Percentiles rank a stretch among this genome's conserved stretches.
phyloP scores from a whole-genome alignment of 2,113 vertebrate species.

The Smithornis capensis region DNA sequence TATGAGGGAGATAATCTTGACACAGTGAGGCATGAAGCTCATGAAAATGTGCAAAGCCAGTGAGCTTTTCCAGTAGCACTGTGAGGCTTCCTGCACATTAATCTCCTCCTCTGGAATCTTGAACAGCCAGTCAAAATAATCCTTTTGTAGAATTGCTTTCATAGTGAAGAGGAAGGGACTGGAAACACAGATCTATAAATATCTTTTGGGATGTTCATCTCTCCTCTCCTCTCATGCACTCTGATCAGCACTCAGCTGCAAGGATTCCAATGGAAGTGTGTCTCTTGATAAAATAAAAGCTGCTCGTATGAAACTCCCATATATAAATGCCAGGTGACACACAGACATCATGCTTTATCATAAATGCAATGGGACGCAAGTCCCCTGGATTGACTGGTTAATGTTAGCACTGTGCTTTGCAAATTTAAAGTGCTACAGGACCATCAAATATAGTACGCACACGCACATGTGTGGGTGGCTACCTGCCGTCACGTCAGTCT shows the following conservation, averaged over 20 bases:
- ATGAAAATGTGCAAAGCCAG: constrained; percentile 6
- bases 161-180: neutral
- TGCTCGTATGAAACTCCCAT: neutral
- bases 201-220: neutral
- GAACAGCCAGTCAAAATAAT: constrained; percentile 32
- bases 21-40: neutral
- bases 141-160: neutral
- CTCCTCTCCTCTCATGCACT: neutral
- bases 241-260: neutral
- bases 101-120: constrained; percentile 44
- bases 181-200: constrained; percentile 18
- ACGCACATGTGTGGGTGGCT: neutral
- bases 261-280: neutral
- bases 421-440: neutral
- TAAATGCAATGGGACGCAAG: neutral
- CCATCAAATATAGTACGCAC: neutral
- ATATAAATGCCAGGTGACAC: neutral
- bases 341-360: neutral
- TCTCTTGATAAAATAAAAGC: neutral
- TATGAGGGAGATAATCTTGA: constrained; percentile 13
- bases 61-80: neutral
- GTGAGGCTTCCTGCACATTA: neutral
- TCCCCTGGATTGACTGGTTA: neutral
- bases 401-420: neutral
- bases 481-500: fast-evolving